Evolutionary conservation across 1,140 invertebrate genomes (phyloP), one percentile per base, ranked within the genome.

Genomic region (Dinoponera quadriceps): DNA sequence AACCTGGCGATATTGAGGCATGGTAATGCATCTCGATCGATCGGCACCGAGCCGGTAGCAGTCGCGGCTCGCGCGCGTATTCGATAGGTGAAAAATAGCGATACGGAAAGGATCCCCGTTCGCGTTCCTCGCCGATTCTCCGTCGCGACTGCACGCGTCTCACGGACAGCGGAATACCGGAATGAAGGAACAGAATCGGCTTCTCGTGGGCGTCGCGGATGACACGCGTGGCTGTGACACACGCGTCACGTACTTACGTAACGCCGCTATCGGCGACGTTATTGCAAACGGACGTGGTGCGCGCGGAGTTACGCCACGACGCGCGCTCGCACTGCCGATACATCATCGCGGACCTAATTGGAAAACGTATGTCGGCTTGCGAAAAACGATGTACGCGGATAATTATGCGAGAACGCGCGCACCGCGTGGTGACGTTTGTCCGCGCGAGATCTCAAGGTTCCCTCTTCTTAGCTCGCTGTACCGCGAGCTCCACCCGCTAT

Each of bases 11-110:
- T 80, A 80, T 80, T 57, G 65, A 69, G 22, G 49, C 75, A 78
- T 59, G 51, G 75, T 57, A 71, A 80, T 80, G 65, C 33, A 71
- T 44, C 75, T 60, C 38, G 38, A 80, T 80, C 38, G 75, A 71
- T 80, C 75, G 75, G 27, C 5, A 48, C 59, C 14, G 73, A 51
- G 14, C 5, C 27, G 33, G 5, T 57, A 54, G 60, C 22, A 51
- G 16, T 16, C 18, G 60, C n/a, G 22, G 33, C 27, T 44, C n/a
- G 20, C 63, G 55, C 75, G 75, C 62, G 63, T 80, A 59, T 71
- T 69, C 71, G 75, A 80, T 65, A 69, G 33, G 75, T 80, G 75
- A 71, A 80, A 69, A 80, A 71, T 80, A 57, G n/a, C 51, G 44
- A 38, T 22, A 33, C 25, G 22, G 20, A 54, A 48, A 25, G 25